Evolutionary conservation across 1,140 invertebrate species (phyloP), one percentile per base, ranked within the genome.

Genomic region (Trichonephila inaurata): DNA sequence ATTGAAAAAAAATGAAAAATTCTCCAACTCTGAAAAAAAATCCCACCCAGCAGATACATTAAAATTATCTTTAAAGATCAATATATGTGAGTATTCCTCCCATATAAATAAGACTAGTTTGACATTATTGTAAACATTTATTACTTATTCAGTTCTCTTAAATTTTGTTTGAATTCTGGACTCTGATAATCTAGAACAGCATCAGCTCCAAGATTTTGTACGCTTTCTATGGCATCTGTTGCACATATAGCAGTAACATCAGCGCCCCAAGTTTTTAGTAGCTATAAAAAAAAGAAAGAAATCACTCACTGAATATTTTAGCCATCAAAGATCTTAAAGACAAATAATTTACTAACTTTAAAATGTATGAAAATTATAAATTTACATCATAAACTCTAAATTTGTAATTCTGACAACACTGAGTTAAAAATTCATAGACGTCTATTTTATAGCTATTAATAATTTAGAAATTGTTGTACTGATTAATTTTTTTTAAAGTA

Each of bases 151-250:
- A 91, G 19, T 28, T 91, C 61, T 51, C 19, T 91, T 64, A 94
- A 88, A 51, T 88, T 51, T 14, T 21, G 77, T 92, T 88, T 91
- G 58, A 91, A 91, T 28, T 94, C 94, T 94, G 93, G 69, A 58
- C n/a, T 96, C 94, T 96, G 97, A 94, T 99, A 99, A 96, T 99
- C 98, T 87, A 98, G 97, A n/a, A 97, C 97, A 90, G 95, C 94
- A 95, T 98, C 97, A 4, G 98, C 97, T 51, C 98, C 98, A 77
- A 99, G 96, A 89, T 96, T 95, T 83, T 94, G 51, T 8, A 99
- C 97, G 44, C 97, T 95, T 94, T 97, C 96, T n/a, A 97, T 95
- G 69, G 97, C 97, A 96, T 98, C 97, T 92, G 96, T 96, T 94
- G 97, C 97, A 95, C 98, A 98, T 0, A 98, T 98, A 58, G 97